Evolutionary conservation across 2,888 invertebrate genomes (phyloP).

Genomic region (Platynereis dumerilii): DNA sequence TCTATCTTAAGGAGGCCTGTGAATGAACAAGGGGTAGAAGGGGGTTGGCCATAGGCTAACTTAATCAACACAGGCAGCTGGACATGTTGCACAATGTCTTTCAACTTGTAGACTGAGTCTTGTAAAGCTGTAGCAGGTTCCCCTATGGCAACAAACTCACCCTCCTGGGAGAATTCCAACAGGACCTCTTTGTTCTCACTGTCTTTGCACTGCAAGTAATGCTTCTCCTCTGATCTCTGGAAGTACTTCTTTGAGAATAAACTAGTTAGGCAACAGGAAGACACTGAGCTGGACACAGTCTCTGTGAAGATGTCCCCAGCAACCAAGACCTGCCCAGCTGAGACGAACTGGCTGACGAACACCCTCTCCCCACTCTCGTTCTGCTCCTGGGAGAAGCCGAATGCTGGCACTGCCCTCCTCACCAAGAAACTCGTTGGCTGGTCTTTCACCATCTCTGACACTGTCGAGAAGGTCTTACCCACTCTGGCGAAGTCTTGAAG

Average conservation of each 20-base stretch:
- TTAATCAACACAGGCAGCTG: constrained; percentile 46
- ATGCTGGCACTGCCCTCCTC: background rate
- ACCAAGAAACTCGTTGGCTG: constrained; percentile 18
- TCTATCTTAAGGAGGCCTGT: constrained; percentile 48
- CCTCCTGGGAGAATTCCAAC: constrained; percentile 3
- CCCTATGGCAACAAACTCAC: constrained; percentile 14
- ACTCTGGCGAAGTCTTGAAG: constrained; percentile 16
- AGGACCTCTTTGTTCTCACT: constrained; percentile 16
- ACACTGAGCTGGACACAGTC: constrained; percentile 9
- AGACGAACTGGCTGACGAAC: constrained; percentile 6
- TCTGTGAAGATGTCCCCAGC: constrained; percentile 10
- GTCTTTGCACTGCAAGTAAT: constrained; percentile 21
- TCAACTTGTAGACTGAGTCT: constrained; percentile 32
- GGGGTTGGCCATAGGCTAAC: constrained; percentile 49
- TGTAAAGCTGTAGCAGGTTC: constrained; percentile 9
- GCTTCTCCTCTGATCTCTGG: constrained; percentile 7
- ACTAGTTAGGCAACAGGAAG: constrained; percentile 11
- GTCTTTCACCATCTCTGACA: constrained; percentile 8
- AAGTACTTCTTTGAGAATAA: constrained; percentile 14
- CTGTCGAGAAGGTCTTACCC: constrained; percentile 13
- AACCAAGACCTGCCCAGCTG: constrained; percentile 9
- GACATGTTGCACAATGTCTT: constrained; percentile 43
- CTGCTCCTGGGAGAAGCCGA: background rate
- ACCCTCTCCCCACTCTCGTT: constrained; percentile 3
- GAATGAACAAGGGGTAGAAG: constrained; percentile 49